phyloP scores from a whole-genome alignment of 2,888 invertebrate species.

The Dolomedes plantarius region DNA sequence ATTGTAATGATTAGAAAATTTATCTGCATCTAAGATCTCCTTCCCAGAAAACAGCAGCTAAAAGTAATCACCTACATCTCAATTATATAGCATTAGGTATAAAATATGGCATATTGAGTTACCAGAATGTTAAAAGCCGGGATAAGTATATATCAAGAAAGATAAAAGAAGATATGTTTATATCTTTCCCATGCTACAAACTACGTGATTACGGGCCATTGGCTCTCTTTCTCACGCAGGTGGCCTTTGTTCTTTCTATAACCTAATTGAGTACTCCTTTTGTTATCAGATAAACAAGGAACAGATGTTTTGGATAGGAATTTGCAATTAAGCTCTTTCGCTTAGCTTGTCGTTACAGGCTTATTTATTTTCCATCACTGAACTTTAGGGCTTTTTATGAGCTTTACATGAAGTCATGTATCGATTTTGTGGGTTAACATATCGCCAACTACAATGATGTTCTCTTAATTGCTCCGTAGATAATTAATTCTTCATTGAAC shows the following conservation, averaged over 20 bases:
- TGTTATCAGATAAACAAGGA: slow-evolving; percentile 41
- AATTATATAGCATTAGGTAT: too few species aligned
- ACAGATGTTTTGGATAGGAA: slow-evolving; percentile 58
- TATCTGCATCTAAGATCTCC: too few species aligned
- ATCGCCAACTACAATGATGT: too few species aligned
- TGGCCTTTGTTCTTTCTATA: background rate
- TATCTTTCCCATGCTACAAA: too few species aligned
- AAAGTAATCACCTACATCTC: too few species aligned
- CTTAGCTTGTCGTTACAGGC: background rate
- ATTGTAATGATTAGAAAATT: too few species aligned
- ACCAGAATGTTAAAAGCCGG: too few species aligned
- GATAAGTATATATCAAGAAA: too few species aligned
- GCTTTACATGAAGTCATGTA: background rate
- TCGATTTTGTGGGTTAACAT: background rate
- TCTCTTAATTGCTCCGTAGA: background rate
- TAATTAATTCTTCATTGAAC: background rate
- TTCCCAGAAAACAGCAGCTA: too few species aligned
- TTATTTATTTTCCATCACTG: background rate
- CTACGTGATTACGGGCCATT: background rate
- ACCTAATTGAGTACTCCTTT: background rate
- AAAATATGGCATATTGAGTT: too few species aligned
- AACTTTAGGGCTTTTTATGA: slow-evolving; percentile 19
- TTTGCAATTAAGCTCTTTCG: slow-evolving; percentile 47
- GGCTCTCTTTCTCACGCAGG: background rate
- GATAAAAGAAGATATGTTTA: too few species aligned